A percentile compares a stretch with the other conserved stretches of the same genome.
Evolutionary conservation across 1,140 invertebrate genomes (phyloP).

Genomic region (Drosophila parvula): DNA sequence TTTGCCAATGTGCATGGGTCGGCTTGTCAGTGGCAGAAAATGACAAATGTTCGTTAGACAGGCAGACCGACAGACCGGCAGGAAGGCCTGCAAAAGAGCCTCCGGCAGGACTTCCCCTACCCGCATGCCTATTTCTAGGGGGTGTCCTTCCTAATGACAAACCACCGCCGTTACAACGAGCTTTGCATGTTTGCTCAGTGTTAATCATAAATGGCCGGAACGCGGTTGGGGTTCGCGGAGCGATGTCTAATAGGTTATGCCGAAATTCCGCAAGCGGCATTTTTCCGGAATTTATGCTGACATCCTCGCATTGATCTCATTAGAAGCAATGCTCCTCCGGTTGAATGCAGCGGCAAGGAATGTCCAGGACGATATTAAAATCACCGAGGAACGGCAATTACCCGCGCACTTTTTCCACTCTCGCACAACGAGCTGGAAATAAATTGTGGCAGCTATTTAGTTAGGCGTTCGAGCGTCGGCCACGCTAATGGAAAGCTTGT

Average conservation of each 20-base stretch:
- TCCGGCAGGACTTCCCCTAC: conserved; percentile 26
- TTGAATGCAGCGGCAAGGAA: conserved; percentile 23
- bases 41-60: conserved; percentile 77
- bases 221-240: conserved; percentile 14
- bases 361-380: conserved; percentile 44
- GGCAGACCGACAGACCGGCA: conserved; percentile 48
- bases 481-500: conserved; percentile 68
- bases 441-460: conserved; percentile 72
- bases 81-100: conserved; percentile 55
- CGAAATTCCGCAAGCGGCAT: conserved; percentile 10
- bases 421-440: conserved; percentile 54
- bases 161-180: conserved; percentile 44
- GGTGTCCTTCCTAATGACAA: conserved; percentile 62
- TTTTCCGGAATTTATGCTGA: conserved; percentile 47
- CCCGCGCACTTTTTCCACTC: conserved; percentile 23
- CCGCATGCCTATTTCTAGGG: background rate
- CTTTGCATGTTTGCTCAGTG: conserved; percentile 76
- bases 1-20: conserved; percentile 73
- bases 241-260: conserved; percentile 45
- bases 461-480: conserved; percentile 47
- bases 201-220: conserved; percentile 73
- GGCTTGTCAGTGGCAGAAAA: conserved; percentile 70
- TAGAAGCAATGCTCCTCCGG: conserved; percentile 7
- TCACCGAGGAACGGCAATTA: conserved; percentile 50
- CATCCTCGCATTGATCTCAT: conserved; percentile 53